Evolutionary conservation across 2,797 vertebrate genomes (phyloP), one percentile per base, ranked within the genome.

Genomic region (Sylvilagus floridanus): DNA sequence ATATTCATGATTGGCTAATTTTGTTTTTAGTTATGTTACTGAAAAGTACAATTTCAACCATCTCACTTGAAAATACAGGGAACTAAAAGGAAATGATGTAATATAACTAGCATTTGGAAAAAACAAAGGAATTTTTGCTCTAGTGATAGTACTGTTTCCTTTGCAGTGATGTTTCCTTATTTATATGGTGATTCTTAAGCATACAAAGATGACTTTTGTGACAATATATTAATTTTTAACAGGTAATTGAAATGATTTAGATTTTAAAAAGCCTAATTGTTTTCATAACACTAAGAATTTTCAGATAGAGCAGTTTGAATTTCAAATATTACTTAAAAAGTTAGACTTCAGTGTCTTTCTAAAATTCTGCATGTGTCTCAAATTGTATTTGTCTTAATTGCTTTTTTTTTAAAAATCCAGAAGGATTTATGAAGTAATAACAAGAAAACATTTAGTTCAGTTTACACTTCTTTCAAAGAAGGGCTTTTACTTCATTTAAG

Each of bases 41-140:
- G 52, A 90, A 90, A 90, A 75, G 42, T 66, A 63, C 52, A 86
- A 65, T 26, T 42, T 96, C 19, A 92, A 1, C 63, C 37, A 62
- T 85, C 13, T 63, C 50, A 60, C 57, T 96, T 93, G 52, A 90
- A 88, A 63, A 81, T 83, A 57, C 19, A 60, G 24, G 73, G 8
- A 94, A 71, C 66, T 62, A 68, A 79, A 91, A 91, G 94, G 88
- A 95, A 93, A 86, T 96, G 54, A 85, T 96, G 73, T 81, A 75
- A 60, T 88, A 30, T 24, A 81, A 57, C 26, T 76, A 57, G 26
- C 79, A 91, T 88, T 84, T 88, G 84, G 60, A 75, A 84, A 75
- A 88, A 68, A 57, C 52, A 68, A 68, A 78, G 66, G 85, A 77
- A 93, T 93, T 95, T 90, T 63, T 54, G 14, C 9, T 4, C 2